Evolutionary conservation across 2,113 vertebrate species (phyloP).

Genomic region (Microtus montanus): DNA sequence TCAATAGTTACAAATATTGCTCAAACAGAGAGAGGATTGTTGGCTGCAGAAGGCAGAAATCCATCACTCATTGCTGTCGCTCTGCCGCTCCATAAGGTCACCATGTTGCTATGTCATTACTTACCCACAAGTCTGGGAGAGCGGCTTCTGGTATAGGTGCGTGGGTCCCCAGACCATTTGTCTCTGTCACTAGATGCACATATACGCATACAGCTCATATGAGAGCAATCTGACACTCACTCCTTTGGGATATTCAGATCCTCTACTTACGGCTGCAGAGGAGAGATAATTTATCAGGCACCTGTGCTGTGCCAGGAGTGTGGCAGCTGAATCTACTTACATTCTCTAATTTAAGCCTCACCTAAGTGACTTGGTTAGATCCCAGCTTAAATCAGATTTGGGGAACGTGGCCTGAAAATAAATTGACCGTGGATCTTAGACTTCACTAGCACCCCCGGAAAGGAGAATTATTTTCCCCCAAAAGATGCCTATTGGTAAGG

Average conservation of each 20-base stretch:
- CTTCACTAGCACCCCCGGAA: neutral
- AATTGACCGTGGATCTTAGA: neutral
- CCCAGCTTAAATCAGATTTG: slow-evolving; percentile 21
- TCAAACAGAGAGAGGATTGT: neutral
- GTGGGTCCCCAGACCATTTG: neutral
- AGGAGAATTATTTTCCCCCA: neutral
- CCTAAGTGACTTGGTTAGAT: slow-evolving; percentile 48
- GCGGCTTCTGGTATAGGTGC: neutral
- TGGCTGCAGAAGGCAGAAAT: neutral
- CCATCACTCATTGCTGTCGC: neutral
- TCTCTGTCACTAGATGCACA: neutral
- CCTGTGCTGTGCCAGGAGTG: neutral
- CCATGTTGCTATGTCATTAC: neutral
- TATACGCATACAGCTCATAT: neutral
- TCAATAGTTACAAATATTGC: neutral
- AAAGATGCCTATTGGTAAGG: neutral
- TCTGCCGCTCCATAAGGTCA: neutral
- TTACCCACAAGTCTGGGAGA: neutral
- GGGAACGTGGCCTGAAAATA: neutral
- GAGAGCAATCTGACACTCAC: neutral
- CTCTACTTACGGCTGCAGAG: neutral
- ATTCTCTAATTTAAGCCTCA: slow-evolving; percentile 38
- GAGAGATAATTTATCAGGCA: slow-evolving; percentile 9
- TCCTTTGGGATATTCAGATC: slow-evolving; percentile 12
- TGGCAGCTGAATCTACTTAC: slow-evolving; percentile 2